These are phyloP conservation scores for Calliphora vomitoria DNA, from an alignment of 2,888 invertebrate species.

Conservation along the genomic window DNA sequence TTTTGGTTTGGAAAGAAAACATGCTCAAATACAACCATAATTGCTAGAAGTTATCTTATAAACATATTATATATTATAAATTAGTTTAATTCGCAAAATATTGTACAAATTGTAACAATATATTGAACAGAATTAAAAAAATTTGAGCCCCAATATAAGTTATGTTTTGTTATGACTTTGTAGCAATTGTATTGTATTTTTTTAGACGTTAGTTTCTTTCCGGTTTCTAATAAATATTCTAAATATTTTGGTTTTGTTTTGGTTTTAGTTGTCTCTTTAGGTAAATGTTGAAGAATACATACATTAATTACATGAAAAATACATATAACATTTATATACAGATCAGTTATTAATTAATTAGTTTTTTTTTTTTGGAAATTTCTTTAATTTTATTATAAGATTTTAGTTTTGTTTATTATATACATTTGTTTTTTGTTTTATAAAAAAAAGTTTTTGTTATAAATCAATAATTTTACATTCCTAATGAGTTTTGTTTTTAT, in stretches of 20 bases:
- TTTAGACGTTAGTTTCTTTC: neutral
- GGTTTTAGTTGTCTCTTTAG: conserved; percentile 33
- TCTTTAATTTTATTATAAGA: neutral
- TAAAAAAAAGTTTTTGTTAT: conserved; percentile 32
- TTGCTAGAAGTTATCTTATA: conserved; percentile 53
- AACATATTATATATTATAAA: conserved; percentile 28
- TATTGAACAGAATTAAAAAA: too few species aligned
- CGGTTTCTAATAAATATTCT: neutral
- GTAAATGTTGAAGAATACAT: conserved; percentile 64
- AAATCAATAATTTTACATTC: conserved; percentile 27
- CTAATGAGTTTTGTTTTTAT: neutral
- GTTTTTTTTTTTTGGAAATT: neutral
- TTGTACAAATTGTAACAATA: too few species aligned
- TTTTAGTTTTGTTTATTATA: conserved; percentile 33
- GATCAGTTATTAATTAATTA: conserved; percentile 45
- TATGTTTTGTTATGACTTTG: conserved; percentile 47
- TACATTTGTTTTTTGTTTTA: conserved; percentile 40
- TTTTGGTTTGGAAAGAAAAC: neutral
- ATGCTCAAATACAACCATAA: conserved; percentile 48
- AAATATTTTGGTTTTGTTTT: conserved; percentile 2
- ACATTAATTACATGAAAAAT: conserved; percentile 66
- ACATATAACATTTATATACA: conserved; percentile 72
- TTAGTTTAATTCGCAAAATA: too few species aligned
- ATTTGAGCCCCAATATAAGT: conserved; percentile 57
- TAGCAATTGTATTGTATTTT: conserved; percentile 58